Percentiles rank a stretch among this genome's conserved stretches.
Conservation (phyloP, 2,797 vertebrate species). For the Anisognathus igniventris region DNA sequence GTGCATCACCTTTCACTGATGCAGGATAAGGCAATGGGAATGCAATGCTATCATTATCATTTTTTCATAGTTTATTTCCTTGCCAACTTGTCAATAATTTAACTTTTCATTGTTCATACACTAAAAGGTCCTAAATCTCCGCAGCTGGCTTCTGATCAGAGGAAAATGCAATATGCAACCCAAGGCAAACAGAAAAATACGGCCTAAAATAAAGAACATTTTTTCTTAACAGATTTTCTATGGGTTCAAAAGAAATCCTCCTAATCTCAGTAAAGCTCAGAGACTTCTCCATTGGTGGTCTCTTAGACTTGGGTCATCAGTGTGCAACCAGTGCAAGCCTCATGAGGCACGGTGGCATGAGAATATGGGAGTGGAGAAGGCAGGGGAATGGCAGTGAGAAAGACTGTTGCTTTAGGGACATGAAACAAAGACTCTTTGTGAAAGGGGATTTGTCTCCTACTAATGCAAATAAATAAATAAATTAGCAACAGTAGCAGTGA, state of each 20-base stretch:
- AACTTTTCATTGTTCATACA: neutral
- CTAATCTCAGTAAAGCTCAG: neutral
- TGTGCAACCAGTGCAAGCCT: neutral
- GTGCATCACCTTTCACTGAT: neutral
- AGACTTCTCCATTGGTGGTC: neutral
- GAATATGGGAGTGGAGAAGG: neutral
- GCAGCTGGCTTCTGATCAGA: neutral
- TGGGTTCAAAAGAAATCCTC: neutral
- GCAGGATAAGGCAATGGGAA: neutral
- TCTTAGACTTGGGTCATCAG: neutral
- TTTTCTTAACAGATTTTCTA: neutral
- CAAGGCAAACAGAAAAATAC: neutral
- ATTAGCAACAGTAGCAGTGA: neutral
- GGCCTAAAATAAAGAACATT: neutral
- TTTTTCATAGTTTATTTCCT: neutral
- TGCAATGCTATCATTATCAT: neutral
- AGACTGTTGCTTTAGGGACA: neutral
- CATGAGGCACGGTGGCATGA: fast-evolving
- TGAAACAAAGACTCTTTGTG: neutral
- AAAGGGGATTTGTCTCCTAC: neutral
- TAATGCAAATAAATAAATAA: neutral
- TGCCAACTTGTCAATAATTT: neutral
- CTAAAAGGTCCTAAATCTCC: neutral
- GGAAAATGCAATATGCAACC: neutral
- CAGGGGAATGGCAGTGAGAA: neutral